A percentile compares a stretch with the other conserved stretches of the same genome.
phyloP scores from a whole-genome alignment of 2,888 invertebrate species.

The Drosophila picticornis region DNA sequence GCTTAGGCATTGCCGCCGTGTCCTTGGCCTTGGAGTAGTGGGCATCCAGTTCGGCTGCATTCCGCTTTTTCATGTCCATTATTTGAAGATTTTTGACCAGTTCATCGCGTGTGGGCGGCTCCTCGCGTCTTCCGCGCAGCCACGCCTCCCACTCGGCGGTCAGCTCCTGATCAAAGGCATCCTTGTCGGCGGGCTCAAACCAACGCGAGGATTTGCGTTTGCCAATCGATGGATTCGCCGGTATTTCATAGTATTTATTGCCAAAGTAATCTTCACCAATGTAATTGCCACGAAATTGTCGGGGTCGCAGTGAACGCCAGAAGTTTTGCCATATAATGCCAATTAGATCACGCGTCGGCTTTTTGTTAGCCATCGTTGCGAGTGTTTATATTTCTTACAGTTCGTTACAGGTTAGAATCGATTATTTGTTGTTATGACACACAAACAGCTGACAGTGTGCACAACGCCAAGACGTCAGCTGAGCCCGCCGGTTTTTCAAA shows the following conservation, averaged over 20 bases:
- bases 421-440: conserved; percentile 70
- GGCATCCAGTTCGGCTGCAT: conserved; percentile 90
- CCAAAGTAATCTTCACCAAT: conserved; percentile 92
- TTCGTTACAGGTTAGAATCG: conserved; percentile 51
- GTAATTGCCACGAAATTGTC: conserved; percentile 86
- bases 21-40: conserved; percentile 85
- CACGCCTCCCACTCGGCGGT: conserved; percentile 96
- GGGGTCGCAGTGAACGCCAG: conserved; percentile 84
- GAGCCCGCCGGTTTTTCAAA: conserved; percentile 1
- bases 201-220: conserved; percentile 89
- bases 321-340: conserved; percentile 84
- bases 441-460: conserved; percentile 60
- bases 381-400: conserved; percentile 33
- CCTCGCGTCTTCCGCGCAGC: conserved; percentile 89
- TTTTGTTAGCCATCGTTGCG: conserved; percentile 70
- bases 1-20: conserved; percentile 64
- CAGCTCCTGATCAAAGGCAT: conserved; percentile 89
- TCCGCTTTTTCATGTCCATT: conserved; percentile 90
- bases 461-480: background rate
- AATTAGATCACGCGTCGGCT: conserved; percentile 82
- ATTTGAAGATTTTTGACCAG: conserved; percentile 89
- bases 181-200: conserved; percentile 89
- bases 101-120: conserved; percentile 91
- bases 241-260: conserved; percentile 93
- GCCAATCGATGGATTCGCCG: conserved; percentile 88